phyloP scores from a whole-genome alignment of 2,888 invertebrate species.

The Hymenopus coronatus region DNA sequence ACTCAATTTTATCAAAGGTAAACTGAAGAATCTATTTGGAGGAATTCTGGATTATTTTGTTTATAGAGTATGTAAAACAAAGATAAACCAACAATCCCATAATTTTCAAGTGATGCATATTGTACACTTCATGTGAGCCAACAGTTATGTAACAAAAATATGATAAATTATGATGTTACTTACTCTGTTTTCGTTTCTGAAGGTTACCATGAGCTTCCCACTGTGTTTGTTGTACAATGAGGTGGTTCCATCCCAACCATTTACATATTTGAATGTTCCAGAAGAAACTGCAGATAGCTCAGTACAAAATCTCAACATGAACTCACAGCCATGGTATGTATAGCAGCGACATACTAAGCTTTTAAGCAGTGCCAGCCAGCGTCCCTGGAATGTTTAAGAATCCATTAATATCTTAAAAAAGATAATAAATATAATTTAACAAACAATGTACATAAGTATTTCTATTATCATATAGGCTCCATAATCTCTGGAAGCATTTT shows the following conservation, averaged over 20 bases:
- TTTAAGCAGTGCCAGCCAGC: conserved; percentile 62
- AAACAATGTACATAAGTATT: too few species aligned
- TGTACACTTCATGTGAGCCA: too few species aligned
- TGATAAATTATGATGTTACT: conserved; percentile 23
- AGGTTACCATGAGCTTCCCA: conserved; percentile 67
- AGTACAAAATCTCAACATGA: conserved; percentile 67
- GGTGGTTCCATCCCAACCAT: conserved; percentile 71
- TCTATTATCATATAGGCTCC: too few species aligned
- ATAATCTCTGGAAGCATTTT: too few species aligned
- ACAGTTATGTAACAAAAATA: too few species aligned
- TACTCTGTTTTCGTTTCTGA: conserved; percentile 71
- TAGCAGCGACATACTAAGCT: conserved; percentile 67
- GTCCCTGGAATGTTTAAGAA: conserved; percentile 41
- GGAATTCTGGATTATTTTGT: too few species aligned
- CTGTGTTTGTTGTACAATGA: conserved; percentile 65
- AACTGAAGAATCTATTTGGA: too few species aligned
- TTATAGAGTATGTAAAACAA: too few species aligned
- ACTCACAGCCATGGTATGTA: conserved; percentile 68
- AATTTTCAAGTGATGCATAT: too few species aligned
- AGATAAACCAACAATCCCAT: too few species aligned
- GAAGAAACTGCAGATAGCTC: conserved; percentile 64
- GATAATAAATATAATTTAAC: too few species aligned
- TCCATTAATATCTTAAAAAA: conserved; percentile 5
- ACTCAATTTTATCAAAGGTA: too few species aligned
- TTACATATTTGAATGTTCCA: conserved; percentile 63